These are phyloP conservation scores for Staurois parvus DNA, from an alignment of 2,797 vertebrate genomes.

Conservation along the genomic window DNA sequence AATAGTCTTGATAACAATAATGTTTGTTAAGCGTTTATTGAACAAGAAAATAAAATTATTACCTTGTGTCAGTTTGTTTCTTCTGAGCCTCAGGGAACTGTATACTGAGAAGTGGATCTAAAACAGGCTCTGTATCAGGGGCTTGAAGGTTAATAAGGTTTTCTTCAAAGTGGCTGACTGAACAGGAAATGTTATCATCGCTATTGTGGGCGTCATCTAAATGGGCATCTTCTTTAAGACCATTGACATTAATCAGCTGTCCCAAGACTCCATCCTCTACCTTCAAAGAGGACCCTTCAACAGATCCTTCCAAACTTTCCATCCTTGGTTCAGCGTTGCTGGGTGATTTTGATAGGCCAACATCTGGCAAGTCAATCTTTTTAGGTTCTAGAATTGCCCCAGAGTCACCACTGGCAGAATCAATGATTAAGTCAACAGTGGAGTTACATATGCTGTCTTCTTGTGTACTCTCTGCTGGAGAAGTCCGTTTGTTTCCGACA, in stretches of 20 bases:
- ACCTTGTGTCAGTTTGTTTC: constrained; percentile 51
- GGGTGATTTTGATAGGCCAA: constrained; percentile 81
- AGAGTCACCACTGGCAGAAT: constrained; percentile 67
- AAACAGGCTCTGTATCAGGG: not conserved
- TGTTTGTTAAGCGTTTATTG: no score
- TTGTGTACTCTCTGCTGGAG: constrained; percentile 82
- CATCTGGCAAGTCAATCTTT: constrained; percentile 78
- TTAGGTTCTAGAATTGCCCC: constrained; percentile 72
- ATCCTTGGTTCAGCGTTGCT: constrained; percentile 73
- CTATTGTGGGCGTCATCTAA: constrained; percentile 58
- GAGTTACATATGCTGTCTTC: constrained; percentile 66
- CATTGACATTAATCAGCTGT: constrained; percentile 71
- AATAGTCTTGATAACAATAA: no score
- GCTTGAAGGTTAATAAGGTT: constrained; percentile 23
- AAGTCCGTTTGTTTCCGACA: constrained; percentile 72
- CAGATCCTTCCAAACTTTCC: constrained; percentile 72
- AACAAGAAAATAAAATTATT: not conserved
- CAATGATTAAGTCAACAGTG: constrained; percentile 60
- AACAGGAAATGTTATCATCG: constrained; percentile 68
- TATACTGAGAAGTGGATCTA: constrained; percentile 25
- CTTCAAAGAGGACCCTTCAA: constrained; percentile 68
- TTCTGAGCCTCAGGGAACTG: constrained; percentile 10
- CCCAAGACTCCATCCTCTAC: constrained; percentile 70
- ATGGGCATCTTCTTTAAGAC: constrained; percentile 72
- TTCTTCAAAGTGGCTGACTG: constrained; percentile 64